These are phyloP conservation scores for Sisor rabdophorus DNA, from an alignment of 2,113 vertebrate genomes.

Conservation along the genomic window DNA sequence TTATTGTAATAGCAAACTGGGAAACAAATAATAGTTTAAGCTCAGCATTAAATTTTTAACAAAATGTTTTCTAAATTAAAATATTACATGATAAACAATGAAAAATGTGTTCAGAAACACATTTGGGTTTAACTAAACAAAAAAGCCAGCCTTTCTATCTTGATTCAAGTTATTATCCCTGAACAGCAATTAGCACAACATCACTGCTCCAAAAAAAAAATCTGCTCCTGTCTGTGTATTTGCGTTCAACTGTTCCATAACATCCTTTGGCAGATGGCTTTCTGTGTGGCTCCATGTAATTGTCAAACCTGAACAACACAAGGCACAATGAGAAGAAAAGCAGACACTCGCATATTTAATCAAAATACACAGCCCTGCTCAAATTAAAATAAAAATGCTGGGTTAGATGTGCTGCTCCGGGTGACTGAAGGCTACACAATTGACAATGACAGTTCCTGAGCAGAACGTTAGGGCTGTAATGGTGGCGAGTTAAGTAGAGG, in stretches of 20 bases:
- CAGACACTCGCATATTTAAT: conserved; percentile 41
- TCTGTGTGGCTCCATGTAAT: conserved; percentile 43
- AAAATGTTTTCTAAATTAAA: not conserved
- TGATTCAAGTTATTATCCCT: conserved; percentile 3
- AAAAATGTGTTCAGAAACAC: not conserved
- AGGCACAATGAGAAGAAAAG: conserved; percentile 38
- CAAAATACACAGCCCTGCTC: conserved; percentile 40
- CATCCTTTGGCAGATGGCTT: conserved; percentile 30
- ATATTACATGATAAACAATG: not conserved
- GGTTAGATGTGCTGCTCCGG: conserved; percentile 53
- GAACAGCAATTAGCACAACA: conserved; percentile 20
- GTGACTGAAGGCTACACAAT: conserved; percentile 53
- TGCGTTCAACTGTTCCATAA: conserved; percentile 25
- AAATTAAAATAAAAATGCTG: conserved; percentile 51
- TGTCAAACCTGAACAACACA: conserved; percentile 37
- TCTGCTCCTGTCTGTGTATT: conserved; percentile 31
- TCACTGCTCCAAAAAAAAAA: conserved; percentile 21
- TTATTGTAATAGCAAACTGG: not conserved
- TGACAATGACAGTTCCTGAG: conserved; percentile 52
- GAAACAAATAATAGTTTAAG: not conserved
- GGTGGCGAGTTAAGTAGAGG: conserved; percentile 43
- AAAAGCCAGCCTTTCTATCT: conserved; percentile 3
- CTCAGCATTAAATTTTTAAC: not conserved
- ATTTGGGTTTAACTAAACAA: not conserved
- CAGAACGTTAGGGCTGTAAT: conserved; percentile 53